phyloP scores from a whole-genome alignment of 2,113 vertebrate species.

The Columbina picui region DNA sequence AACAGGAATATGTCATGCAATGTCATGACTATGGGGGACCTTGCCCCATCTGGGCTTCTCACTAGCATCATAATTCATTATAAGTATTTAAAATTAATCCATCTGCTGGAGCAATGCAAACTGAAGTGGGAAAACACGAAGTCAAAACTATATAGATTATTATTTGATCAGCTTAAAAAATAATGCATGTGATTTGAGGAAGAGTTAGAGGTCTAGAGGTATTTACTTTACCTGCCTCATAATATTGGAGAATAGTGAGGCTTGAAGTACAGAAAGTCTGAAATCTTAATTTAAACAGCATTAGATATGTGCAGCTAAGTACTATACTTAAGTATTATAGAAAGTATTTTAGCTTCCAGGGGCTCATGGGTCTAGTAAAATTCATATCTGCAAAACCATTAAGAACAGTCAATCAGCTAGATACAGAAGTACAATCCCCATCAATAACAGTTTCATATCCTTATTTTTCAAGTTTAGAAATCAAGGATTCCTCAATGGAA shows the following conservation, averaged over 20 bases:
- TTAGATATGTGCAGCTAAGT: background rate
- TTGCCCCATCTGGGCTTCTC: background rate
- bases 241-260: background rate
- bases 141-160: background rate
- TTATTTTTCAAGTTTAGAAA: slow-evolving; percentile 15
- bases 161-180: background rate
- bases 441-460: background rate
- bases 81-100: background rate
- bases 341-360: background rate
- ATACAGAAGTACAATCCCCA: background rate
- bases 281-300: background rate
- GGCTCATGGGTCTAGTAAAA: background rate
- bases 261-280: background rate
- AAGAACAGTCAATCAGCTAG: background rate
- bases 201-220: background rate
- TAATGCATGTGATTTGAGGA: background rate
- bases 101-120: background rate
- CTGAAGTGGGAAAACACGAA: background rate
- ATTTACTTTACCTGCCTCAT: background rate
- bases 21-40: rapidly evolving
- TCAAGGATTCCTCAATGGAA: background rate
- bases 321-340: background rate
- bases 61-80: background rate
- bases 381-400: background rate
- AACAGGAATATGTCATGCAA: background rate